Evolutionary conservation across 2,888 invertebrate species (phyloP).

Genomic region (Girardia tigrina): DNA sequence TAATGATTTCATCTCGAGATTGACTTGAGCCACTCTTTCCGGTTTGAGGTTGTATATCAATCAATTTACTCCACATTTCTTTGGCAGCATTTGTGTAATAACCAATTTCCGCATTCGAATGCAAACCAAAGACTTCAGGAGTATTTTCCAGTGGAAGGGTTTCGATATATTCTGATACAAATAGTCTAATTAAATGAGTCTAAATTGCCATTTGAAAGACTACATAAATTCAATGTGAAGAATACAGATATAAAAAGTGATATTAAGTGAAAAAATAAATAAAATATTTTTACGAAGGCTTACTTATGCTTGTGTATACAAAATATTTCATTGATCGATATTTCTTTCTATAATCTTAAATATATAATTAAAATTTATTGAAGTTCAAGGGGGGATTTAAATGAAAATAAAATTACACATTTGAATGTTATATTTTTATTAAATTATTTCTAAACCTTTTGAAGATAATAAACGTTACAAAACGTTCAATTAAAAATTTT

Average conservation of each 20-base stretch:
- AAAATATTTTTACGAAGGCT: neutral
- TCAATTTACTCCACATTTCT: slow-evolving; percentile 70
- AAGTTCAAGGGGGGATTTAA: too few relatives aligned
- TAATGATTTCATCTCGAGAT: slow-evolving; percentile 73
- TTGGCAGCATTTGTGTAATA: slow-evolving; percentile 75
- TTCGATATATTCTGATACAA: slow-evolving; percentile 61
- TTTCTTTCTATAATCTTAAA: too few relatives aligned
- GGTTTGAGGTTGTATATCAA: slow-evolving; percentile 75
- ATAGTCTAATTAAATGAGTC: too few relatives aligned
- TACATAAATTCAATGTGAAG: too few relatives aligned
- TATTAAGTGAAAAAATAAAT: neutral
- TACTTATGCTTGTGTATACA: neutral
- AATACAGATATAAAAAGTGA: too few relatives aligned
- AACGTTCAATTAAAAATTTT: too few relatives aligned
- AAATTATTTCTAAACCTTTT: too few relatives aligned
- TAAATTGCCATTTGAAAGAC: too few relatives aligned
- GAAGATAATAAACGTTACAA: too few relatives aligned
- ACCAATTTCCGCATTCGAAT: slow-evolving; percentile 85
- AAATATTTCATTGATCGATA: slow-evolving; percentile 19
- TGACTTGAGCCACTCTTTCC: slow-evolving; percentile 58
- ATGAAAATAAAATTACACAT: neutral
- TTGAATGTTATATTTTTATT: too few relatives aligned
- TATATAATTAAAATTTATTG: too few relatives aligned
- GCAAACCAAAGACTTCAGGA: slow-evolving; percentile 77
- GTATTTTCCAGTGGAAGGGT: slow-evolving; percentile 67